Base-by-base conservation (phyloP, 2,888 invertebrate genomes). In the Heliothis peltigera region DNA sequence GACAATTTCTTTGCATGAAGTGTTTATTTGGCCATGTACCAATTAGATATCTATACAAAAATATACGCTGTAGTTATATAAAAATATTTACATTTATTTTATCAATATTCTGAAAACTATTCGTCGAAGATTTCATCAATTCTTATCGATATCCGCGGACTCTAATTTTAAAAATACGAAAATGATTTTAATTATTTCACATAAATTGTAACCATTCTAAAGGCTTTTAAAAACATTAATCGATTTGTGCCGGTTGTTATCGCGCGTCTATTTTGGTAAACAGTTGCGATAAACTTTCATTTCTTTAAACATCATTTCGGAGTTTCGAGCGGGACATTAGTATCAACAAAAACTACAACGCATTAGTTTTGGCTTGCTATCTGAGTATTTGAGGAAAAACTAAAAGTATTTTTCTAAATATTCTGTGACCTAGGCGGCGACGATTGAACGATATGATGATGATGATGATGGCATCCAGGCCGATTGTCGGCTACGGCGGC, bases 11-110 rank as follows among this genome's bases (percentile, higher is more conserved):
- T 47, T 25, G 44, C 32, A 48, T 18, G 7, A 42, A 62, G 12
- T 52, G 35, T n/a, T 42, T 8, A 32, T 47, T 64, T 75, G 70
- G 64, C 75, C 47, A n/a, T 70, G 63, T 55, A 66, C 56, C 75
- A 78, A 75, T 70, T 57, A 42, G 32, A 52, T 78, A 73, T 46
- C 19, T 47, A 28, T 44, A 32, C 32, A 62, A 65, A 66, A 65
- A 66, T 52, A 58, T 42, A 28, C 4, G 1, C 28, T 12, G 18
- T n/a, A n/a, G n/a, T n/a, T n/a, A 46, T 22, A 39, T 55, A 58
- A 65, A 61, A 46, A 60, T 55, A 42, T 44, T 32, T 19, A 21
- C 2, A 51, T 57, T 28, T 1, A 51, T 57, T 28, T 54, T 46
- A 60, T 49, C 52, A 19, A 21, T 0, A 17, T 43, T 46, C 19